These are phyloP conservation scores for Archocentrus centrarchus DNA, from an alignment of 2,113 vertebrate species.

Conservation along the genomic window DNA sequence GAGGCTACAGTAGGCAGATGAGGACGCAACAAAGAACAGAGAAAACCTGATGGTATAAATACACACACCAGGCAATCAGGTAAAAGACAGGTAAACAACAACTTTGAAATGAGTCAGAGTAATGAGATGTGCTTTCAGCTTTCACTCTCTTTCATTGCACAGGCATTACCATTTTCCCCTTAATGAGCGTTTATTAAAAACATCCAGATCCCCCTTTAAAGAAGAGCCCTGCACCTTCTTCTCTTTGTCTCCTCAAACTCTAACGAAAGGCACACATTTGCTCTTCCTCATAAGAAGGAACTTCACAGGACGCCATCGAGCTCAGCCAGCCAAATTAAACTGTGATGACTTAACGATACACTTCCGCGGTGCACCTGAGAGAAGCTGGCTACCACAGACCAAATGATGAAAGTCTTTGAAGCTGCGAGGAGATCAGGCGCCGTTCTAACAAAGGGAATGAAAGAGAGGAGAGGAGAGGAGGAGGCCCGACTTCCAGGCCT, in stretches of 20 bases:
- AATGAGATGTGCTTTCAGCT: neutral
- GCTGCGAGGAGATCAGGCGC: conserved; percentile 38
- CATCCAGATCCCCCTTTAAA: conserved; percentile 5
- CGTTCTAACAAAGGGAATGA: conserved; percentile 65
- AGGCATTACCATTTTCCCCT: neutral
- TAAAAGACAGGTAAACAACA: too few relatives aligned
- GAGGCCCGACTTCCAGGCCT: conserved; percentile 60
- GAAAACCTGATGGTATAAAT: too few relatives aligned
- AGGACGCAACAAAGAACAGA: too few relatives aligned
- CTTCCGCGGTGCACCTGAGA: conserved; percentile 63
- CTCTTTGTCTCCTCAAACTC: conserved; percentile 34
- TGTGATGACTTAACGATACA: conserved; percentile 68
- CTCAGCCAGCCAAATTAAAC: conserved; percentile 56
- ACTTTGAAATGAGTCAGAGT: neutral
- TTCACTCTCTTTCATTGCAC: neutral
- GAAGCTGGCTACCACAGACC: conserved; percentile 51
- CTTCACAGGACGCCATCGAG: conserved; percentile 36
- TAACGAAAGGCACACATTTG: conserved; percentile 41
- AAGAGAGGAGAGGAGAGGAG: conserved; percentile 29
- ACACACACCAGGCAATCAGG: too few relatives aligned
- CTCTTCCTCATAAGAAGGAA: conserved; percentile 20
- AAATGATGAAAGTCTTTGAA: conserved; percentile 67
- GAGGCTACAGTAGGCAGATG: too few relatives aligned
- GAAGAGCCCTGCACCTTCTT: neutral
- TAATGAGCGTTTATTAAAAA: conserved; percentile 38